A percentile compares a stretch with the other conserved stretches of the same genome.
Evolutionary conservation across 2,888 invertebrate species (phyloP).

Genomic region (Thumatha senex): DNA sequence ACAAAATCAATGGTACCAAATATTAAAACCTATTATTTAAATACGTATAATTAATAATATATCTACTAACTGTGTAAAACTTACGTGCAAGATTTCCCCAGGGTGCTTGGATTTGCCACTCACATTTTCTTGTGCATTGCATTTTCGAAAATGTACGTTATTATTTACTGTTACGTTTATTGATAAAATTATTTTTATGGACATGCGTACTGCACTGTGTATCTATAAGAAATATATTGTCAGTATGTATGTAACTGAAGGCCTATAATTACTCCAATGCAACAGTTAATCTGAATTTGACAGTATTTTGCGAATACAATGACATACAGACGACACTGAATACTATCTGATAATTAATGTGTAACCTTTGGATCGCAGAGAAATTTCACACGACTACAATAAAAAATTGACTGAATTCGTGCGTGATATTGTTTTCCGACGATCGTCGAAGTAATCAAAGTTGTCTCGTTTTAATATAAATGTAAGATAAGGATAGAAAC

Average conservation of each 20-base stretch:
- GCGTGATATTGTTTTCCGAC: too few relatives aligned
- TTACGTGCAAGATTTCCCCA: conserved; percentile 84
- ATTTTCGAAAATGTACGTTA: not conserved
- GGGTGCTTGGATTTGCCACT: conserved; percentile 70
- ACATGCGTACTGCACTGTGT: conserved; percentile 1
- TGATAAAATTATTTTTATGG: not conserved
- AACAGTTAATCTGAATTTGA: too few relatives aligned
- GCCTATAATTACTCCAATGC: not conserved
- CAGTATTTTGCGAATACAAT: not conserved
- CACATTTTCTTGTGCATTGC: conserved; percentile 19
- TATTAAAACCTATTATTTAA: too few relatives aligned
- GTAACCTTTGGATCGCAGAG: too few relatives aligned
- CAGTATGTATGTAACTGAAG: not conserved
- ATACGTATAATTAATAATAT: too few relatives aligned
- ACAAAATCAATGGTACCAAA: too few relatives aligned
- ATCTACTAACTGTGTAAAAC: too few relatives aligned
- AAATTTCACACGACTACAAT: too few relatives aligned
- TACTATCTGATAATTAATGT: too few relatives aligned
- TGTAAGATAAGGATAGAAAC: not conserved
- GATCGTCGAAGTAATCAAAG: not conserved
- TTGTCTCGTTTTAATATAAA: not conserved
- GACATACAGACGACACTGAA: not conserved
- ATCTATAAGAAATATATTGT: not conserved
- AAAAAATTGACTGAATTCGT: too few relatives aligned
- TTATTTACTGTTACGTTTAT: not conserved